phyloP scores from a whole-genome alignment of 1,140 invertebrate genomes.

The Dolichoris vasculosae region DNA sequence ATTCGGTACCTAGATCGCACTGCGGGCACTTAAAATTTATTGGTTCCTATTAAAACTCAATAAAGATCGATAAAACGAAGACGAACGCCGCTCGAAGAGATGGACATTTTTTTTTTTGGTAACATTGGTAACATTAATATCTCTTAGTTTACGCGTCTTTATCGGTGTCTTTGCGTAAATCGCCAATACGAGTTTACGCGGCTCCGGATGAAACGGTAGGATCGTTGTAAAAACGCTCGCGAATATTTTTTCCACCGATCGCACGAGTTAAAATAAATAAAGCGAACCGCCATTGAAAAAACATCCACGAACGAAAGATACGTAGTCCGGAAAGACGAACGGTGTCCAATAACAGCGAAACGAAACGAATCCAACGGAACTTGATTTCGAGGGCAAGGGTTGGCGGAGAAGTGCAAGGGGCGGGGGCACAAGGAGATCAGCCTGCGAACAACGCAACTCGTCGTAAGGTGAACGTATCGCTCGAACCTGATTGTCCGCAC shows the following conservation, averaged over 20 bases:
- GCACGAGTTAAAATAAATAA: background rate
- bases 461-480: constrained; percentile 60
- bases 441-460: constrained; percentile 50
- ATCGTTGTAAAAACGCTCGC: background rate
- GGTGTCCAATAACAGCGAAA: background rate
- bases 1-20: constrained; percentile 8
- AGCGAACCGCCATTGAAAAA: background rate
- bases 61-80: constrained; percentile 34
- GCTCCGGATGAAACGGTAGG: too few relatives aligned
- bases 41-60: constrained; percentile 37
- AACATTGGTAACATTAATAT: background rate
- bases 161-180: background rate
- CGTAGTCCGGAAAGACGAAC: background rate
- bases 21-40: constrained; percentile 22
- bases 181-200: background rate
- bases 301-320: background rate
- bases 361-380: background rate
- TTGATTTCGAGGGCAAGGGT: constrained; percentile 23
- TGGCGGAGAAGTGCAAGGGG: background rate
- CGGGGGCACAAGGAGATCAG: constrained; percentile 27
- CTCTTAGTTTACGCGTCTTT: background rate
- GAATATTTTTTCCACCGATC: background rate
- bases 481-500: constrained; percentile 59
- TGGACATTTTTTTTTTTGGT: background rate
- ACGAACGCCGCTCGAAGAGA: background rate